phyloP scores from a whole-genome alignment of 2,888 invertebrate genomes.

The Hermodice carunculata region DNA sequence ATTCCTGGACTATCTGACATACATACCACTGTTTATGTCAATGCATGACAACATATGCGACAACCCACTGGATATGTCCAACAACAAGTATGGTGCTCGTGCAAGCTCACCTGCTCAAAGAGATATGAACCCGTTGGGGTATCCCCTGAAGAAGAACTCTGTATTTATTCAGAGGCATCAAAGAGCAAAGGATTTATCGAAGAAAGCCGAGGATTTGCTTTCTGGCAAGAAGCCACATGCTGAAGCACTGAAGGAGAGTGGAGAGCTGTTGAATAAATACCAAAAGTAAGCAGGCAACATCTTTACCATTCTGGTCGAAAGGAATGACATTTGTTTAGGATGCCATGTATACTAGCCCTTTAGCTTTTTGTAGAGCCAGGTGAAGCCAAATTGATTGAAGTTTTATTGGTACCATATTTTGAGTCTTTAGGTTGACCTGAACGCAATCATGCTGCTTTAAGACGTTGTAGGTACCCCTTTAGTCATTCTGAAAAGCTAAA shows the following conservation, averaged over 20 bases:
- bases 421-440: too few species aligned
- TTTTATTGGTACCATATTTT: too few species aligned
- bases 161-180: neutral
- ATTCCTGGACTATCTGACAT: constrained; percentile 67
- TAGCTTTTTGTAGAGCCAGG: too few species aligned
- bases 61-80: constrained; percentile 67
- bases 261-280: constrained; percentile 52
- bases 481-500: too few species aligned
- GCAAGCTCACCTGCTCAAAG: constrained; percentile 49
- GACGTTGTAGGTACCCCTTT: too few species aligned
- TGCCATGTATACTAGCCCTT: too few species aligned
- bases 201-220: constrained; percentile 55
- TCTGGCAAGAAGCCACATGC: constrained; percentile 50
- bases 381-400: too few species aligned
- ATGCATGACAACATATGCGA: constrained; percentile 68
- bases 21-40: constrained; percentile 68
- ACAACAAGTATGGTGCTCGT: constrained; percentile 54
- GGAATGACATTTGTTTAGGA: too few species aligned
- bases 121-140: constrained; percentile 67
- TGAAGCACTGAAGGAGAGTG: constrained; percentile 46
- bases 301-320: too few species aligned
- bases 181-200: constrained; percentile 32
- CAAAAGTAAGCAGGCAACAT: constrained; percentile 23
- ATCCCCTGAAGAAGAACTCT: constrained; percentile 45
- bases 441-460: too few species aligned